Evolutionary conservation across 2,113 vertebrate genomes (phyloP).

Genomic region (Raphicerus campestris): DNA sequence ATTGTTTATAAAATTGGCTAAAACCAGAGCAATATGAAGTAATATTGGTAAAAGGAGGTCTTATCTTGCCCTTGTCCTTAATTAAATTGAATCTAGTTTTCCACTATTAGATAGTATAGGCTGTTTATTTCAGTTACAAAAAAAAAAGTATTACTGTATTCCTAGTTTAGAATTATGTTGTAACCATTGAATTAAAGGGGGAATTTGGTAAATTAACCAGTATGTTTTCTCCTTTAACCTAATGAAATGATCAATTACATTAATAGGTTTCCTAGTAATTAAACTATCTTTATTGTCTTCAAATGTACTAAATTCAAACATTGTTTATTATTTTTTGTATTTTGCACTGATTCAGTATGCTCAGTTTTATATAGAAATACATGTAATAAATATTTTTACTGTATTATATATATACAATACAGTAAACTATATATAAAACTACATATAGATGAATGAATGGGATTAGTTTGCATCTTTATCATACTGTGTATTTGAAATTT

Average conservation of each 20-base stretch:
- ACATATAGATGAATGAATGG: neutral
- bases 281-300: neutral
- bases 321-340: neutral
- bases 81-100: neutral
- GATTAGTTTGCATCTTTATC: neutral
- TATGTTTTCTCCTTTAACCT: neutral
- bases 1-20: neutral
- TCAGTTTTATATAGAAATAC: neutral
- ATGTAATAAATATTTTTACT: neutral
- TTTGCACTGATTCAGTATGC: neutral
- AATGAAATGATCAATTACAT: neutral
- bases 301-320: neutral
- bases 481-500: neutral
- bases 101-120: neutral
- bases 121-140: neutral
- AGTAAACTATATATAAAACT: neutral
- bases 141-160: neutral
- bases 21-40: neutral
- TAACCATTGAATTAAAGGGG: neutral
- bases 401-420: neutral
- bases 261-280: neutral
- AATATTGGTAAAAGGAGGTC: neutral
- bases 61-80: neutral
- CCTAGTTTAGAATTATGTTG: neutral
- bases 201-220: neutral